These are phyloP conservation scores for Ochotona curzoniae DNA, from an alignment of 2,113 vertebrate species.

Conservation along the genomic window DNA sequence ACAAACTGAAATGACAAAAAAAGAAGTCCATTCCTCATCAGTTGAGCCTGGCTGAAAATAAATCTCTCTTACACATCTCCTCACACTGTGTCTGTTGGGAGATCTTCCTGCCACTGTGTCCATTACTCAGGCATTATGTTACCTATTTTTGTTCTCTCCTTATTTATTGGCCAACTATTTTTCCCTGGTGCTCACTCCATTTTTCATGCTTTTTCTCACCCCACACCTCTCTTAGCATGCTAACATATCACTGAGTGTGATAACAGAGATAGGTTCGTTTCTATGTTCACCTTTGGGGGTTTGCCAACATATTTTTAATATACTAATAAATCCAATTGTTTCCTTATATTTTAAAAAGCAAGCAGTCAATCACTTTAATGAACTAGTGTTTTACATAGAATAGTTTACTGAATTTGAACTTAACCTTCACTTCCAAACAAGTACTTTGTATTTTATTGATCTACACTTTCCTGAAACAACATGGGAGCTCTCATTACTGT, in stretches of 20 bases:
- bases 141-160: background rate
- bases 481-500: background rate
- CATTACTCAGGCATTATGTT: background rate
- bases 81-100: background rate
- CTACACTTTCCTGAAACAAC: slow-evolving; percentile 41
- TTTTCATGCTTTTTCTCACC: background rate
- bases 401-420: slow-evolving; percentile 35
- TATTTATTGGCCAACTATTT: background rate
- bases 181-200: background rate
- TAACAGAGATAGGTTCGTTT: background rate
- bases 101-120: background rate
- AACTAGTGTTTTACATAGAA: background rate
- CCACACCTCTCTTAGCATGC: background rate
- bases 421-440: slow-evolving; percentile 58
- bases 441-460: slow-evolving; percentile 76
- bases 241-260: background rate
- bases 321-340: background rate
- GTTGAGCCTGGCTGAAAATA: background rate
- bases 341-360: background rate
- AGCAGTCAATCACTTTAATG: background rate
- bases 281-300: background rate
- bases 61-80: background rate
- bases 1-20: background rate
- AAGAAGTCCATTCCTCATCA: background rate
- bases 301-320: background rate